Evolutionary conservation across 2,113 vertebrate genomes (phyloP).

Genomic region (Mus spicilegus): DNA sequence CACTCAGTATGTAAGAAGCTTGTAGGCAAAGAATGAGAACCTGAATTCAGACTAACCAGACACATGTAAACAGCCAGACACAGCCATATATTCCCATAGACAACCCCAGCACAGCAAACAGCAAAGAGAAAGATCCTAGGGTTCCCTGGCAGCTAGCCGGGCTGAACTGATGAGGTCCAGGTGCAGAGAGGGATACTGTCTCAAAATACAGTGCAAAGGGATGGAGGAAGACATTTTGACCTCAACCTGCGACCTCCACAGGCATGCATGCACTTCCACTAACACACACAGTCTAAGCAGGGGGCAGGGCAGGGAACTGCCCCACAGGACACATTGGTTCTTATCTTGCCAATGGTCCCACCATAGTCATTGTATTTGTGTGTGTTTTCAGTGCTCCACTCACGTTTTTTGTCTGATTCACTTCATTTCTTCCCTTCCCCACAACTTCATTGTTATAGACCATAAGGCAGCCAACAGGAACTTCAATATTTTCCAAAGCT

Average conservation of each 20-base stretch:
- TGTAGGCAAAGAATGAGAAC: no score
- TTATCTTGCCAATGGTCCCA: neutral
- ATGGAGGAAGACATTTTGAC: neutral
- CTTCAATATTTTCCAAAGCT: conserved; percentile 92
- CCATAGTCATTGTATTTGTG: neutral
- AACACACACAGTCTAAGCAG: no score
- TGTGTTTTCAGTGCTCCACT: neutral
- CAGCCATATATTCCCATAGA: neutral
- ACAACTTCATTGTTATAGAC: conserved; percentile 90
- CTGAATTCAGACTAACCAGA: no score
- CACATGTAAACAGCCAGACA: neutral
- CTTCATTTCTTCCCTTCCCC: conserved; percentile 94
- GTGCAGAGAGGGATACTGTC: neutral
- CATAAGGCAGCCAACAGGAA: conserved; percentile 97
- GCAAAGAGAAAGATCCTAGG: neutral
- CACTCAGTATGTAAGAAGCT: neutral
- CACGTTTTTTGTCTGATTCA: conserved; percentile 96
- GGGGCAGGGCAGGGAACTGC: neutral
- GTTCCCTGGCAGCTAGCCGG: neutral
- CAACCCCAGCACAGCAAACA: neutral
- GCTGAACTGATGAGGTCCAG: neutral
- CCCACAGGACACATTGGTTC: no score
- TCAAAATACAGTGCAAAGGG: neutral
- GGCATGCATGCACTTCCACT: no score
- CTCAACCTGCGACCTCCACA: neutral